Conservation (phyloP, 2,797 vertebrate species). For the Muraenolepis orangiensis region DNA sequence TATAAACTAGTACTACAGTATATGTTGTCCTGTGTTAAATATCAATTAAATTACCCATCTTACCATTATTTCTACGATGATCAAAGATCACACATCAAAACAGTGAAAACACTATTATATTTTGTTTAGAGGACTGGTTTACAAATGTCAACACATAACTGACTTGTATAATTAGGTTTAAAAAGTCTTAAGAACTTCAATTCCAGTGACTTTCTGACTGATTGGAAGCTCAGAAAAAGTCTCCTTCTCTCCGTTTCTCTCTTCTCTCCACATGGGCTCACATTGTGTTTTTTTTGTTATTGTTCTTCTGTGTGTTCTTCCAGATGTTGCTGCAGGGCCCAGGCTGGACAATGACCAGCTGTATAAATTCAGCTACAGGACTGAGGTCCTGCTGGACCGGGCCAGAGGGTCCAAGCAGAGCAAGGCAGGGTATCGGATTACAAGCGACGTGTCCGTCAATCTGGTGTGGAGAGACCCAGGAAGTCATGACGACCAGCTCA, state of each 20-base stretch:
- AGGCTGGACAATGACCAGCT: conserved; percentile 86
- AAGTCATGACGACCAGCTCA: conserved; percentile 85
- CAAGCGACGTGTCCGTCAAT: conserved; percentile 78
- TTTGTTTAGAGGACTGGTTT: not conserved
- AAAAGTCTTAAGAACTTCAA: not conserved
- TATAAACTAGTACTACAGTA: not conserved
- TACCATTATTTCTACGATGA: not conserved
- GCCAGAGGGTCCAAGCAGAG: conserved; percentile 71
- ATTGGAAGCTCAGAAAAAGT: not conserved
- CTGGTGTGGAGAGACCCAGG: conserved; percentile 89
- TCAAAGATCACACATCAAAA: not conserved
- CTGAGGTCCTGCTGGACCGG: conserved; percentile 81
- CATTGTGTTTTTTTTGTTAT: not conserved
- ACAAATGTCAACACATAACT: not conserved
- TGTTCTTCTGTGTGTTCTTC: conserved; percentile 40
- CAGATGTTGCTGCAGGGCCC: conserved; percentile 81
- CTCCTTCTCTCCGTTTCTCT: not conserved
- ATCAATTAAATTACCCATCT: not conserved
- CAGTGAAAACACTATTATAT: not conserved
- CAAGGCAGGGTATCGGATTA: conserved; percentile 81
- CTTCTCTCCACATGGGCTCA: conserved; percentile 8
- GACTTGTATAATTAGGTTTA: not conserved
- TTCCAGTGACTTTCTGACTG: not conserved
- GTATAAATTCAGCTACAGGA: conserved; percentile 87
- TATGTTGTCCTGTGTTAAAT: not conserved